Evolutionary conservation across 2,797 vertebrate genomes (phyloP), one percentile per base, ranked within the genome.

Genomic region (Manis pentadactyla): DNA sequence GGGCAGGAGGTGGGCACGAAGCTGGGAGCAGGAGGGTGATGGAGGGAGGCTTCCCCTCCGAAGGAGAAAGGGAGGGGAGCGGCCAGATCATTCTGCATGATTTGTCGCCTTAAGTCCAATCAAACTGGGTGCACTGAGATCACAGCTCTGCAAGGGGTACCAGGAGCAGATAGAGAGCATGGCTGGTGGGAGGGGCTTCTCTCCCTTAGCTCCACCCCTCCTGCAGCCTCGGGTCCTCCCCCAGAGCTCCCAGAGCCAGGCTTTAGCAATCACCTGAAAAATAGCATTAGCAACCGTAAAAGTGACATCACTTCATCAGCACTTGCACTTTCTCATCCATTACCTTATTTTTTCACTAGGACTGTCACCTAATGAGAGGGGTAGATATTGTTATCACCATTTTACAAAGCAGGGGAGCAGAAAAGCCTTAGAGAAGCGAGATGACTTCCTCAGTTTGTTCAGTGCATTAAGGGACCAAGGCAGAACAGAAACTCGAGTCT

Each of bases 1-100:
- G 74, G 78, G 46, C 94, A 86, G 78, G 85, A 86, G 88, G 31
- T 49, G 39, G 74, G 42, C 61, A 12, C 10, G 9, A 77, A 95
- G 69, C 88, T 2, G 23, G 0, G 42, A 34, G 23, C 4, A 0
- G 55, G 4, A 39, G 17, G 31, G 0, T 15, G 27, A 23, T 12
- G 31, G 55, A 74, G 59, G 69, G 51, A 31, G 34, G 53, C 12
- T 0, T 27, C 12, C 0, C 3, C 15, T 71, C 4, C 0, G 4
- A 12, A 79, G 59, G 34, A 86, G 49, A 59, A 34, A 61, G 49
- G 15, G 68, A 9, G 9, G 37, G 23, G 83, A 74, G 69, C 29
- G 1, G 23, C 68, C 63, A 73, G 46, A 63, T 61, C 64, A 31
- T 13, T 49, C 69, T 77, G 59, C 55, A 11, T n/a, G 63, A 34